phyloP scores from a whole-genome alignment of 30 jellyfish, hydroid and myxozoan species.

The Chironex yamaguchii region DNA sequence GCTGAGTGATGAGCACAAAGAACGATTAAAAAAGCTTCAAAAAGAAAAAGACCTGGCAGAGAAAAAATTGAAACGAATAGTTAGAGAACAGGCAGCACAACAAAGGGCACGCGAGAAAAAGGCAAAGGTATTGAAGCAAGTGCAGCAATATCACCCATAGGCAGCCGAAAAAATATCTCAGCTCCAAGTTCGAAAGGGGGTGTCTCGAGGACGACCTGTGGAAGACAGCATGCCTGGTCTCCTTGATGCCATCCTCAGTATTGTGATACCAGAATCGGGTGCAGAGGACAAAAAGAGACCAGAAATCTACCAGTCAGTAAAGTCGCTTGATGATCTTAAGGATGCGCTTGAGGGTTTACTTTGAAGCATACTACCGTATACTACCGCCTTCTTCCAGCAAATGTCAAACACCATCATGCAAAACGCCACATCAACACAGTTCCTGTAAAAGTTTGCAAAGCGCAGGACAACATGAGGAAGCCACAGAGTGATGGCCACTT shows the following conservation, averaged over 20 bases:
- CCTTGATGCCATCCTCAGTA: not conserved
- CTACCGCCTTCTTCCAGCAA: not conserved
- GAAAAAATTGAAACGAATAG: not conserved
- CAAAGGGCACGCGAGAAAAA: not conserved
- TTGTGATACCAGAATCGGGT: not conserved
- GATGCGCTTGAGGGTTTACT: not conserved
- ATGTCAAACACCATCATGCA: not conserved
- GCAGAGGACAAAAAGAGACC: not conserved
- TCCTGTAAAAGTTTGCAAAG: not conserved
- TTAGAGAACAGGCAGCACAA: not conserved
- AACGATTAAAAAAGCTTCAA: not conserved
- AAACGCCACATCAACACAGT: not conserved
- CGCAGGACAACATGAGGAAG: not conserved
- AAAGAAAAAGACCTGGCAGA: not conserved
- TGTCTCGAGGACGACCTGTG: not conserved
- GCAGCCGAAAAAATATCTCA: slow-evolving; percentile 1
- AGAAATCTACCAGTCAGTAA: not conserved
- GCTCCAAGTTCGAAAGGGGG: slow-evolving; percentile 1
- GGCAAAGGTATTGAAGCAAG: not conserved
- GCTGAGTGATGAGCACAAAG: not conserved
- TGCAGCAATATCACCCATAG: not conserved
- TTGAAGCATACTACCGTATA: not conserved
- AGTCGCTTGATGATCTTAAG: not conserved
- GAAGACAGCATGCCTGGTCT: slow-evolving; percentile 4
- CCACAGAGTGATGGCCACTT: not conserved